These are phyloP conservation scores for Panzeria rudis DNA, from an alignment of 2,888 invertebrate genomes.

Conservation along the genomic window DNA sequence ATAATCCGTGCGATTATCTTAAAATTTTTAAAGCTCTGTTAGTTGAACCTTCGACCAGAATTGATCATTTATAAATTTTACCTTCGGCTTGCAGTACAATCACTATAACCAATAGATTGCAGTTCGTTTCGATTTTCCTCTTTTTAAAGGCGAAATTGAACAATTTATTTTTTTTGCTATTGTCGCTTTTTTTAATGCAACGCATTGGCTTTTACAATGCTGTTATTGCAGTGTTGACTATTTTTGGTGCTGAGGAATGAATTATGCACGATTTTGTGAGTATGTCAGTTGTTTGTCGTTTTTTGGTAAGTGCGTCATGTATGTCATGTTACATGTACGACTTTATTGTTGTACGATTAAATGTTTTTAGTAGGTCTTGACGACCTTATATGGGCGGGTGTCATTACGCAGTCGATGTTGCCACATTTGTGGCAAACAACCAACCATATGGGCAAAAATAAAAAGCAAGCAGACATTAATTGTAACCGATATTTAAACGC, in stretches of 20 bases:
- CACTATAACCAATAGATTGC: neutral
- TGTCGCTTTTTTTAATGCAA: neutral
- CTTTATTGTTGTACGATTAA: constrained; percentile 63
- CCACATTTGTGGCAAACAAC: constrained; percentile 66
- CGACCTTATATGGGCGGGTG: constrained; percentile 72
- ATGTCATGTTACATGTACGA: constrained; percentile 69
- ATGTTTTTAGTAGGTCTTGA: constrained; percentile 70
- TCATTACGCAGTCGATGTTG: constrained; percentile 70
- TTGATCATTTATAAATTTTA: too few relatives aligned
- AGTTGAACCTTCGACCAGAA: too few relatives aligned
- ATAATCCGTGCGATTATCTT: too few relatives aligned
- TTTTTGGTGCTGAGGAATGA: constrained; percentile 51
- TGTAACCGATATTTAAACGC: constrained; percentile 72
- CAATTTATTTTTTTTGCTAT: neutral
- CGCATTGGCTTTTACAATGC: constrained; percentile 26
- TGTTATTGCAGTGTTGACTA: constrained; percentile 47
- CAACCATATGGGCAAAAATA: constrained; percentile 65
- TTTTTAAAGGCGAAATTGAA: neutral
- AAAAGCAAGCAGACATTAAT: constrained; percentile 52
- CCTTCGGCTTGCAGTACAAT: neutral
- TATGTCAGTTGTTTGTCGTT: constrained; percentile 71
- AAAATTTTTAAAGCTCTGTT: too few relatives aligned
- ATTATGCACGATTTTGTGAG: constrained; percentile 62
- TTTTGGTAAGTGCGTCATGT: constrained; percentile 71
- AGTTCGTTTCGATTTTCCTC: neutral